phyloP scores from a whole-genome alignment of 37 sponge, comb jelly and placozoan species.

The Diacarnus erythraeanus region DNA sequence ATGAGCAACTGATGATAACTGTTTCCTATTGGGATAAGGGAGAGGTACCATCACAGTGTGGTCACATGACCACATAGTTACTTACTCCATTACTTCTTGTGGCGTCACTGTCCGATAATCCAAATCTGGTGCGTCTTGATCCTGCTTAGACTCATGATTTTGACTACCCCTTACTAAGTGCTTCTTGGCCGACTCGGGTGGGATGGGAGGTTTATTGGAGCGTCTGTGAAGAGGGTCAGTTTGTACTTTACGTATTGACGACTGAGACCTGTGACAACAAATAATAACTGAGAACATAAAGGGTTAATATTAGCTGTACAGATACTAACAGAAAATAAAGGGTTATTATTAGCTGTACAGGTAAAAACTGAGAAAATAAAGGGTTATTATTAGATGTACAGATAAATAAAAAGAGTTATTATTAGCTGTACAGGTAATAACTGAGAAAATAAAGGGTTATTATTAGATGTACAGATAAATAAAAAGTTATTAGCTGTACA shows the following conservation, averaged over 20 bases:
- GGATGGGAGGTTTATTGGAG: conserved; percentile 11
- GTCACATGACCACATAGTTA: background rate
- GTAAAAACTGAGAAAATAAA: no score
- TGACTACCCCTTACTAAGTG: background rate
- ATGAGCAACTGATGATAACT: conserved; percentile 25
- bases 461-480: no score
- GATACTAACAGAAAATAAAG: no score
- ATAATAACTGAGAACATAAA: no score
- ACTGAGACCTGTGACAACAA: background rate
- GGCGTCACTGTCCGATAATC: conserved; percentile 41
- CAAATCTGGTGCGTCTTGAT: background rate
- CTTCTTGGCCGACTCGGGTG: conserved; percentile 14
- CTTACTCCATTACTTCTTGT: conserved; percentile 41
- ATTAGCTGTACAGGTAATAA: no score
- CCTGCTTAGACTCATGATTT: background rate
- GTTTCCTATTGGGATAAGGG: background rate
- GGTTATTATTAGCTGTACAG: no score
- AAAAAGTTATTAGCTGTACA: no score
- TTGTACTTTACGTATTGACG: background rate
- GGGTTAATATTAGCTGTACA: no score
- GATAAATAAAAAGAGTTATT: no score
- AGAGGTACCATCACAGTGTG: background rate
- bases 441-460: no score
- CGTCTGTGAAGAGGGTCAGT: background rate
- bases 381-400: no score